A percentile compares a stretch with the other conserved stretches of the same genome.
Evolutionary conservation across 2,888 invertebrate species (phyloP).

Genomic region (Lasioglossum calceatum): DNA sequence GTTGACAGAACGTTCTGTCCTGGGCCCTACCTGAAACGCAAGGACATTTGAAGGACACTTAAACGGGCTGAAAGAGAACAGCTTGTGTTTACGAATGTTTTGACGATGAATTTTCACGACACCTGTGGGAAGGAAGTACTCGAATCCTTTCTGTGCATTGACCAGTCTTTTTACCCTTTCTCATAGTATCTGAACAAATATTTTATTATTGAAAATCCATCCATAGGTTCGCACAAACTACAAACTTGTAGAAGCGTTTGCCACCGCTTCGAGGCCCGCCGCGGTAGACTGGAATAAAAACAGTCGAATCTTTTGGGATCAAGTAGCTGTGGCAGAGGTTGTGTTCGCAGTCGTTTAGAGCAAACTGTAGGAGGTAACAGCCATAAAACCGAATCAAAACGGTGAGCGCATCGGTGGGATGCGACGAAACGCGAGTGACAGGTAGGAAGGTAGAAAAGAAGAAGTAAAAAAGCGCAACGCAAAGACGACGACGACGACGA

Average conservation of each 20-base stretch:
- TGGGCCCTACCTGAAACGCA: background rate
- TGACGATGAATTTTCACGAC: background rate
- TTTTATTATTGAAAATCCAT: no score
- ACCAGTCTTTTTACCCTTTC: background rate
- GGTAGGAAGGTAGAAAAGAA: background rate
- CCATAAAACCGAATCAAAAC: background rate
- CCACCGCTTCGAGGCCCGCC: no score
- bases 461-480: background rate
- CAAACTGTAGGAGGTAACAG: background rate
- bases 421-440: background rate
- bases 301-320: no score
- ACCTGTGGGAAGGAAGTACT: background rate
- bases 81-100: background rate
- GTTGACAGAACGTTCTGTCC: background rate
- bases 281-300: no score
- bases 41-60: background rate
- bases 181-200: no score
- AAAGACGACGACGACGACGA: constrained; percentile 2
- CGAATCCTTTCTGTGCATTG: background rate
- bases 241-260: no score
- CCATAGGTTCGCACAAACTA: no score
- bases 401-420: background rate
- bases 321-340: background rate
- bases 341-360: background rate
- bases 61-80: background rate